Base-by-base conservation (phyloP, 2,113 vertebrate genomes). In the Tringa solitaria region DNA sequence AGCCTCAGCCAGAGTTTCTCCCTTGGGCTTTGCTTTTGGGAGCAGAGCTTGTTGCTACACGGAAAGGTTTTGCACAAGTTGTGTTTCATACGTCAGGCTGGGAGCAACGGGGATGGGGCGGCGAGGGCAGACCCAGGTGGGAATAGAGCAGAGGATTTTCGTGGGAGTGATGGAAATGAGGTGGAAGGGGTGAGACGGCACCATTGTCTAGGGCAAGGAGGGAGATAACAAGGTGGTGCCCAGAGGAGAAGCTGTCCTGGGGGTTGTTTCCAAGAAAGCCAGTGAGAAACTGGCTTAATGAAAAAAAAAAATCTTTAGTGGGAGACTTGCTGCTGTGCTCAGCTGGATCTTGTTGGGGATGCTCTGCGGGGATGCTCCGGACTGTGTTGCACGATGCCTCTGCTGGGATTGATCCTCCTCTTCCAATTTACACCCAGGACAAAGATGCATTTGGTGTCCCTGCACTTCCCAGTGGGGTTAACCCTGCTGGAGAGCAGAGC, bases 401-500 rank as follows among this genome's bases (percentile, higher is more conserved):
- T 46, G 28, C 56, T 35, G 43, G 41, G 74, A 79, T 12, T 33
- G 41, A 74, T 56, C 51, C 24, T 67, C 14, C 24, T 86, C 33
- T 75, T 84, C 60, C 24, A 9, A 10, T 32, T 3, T 2, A 7
- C 3, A 1, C 39, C 26, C 0, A 2, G 48, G 21, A 6, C 56
- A 65, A 89, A 81, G 80, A 33, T 41, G 51, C 0, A 0, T 63
- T 90, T 63, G 73, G 28, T 64, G 82, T 35, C 26, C 5, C 57
- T 12, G n/a, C 7, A 3, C 61, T 10, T 8, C 75, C 48, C 0
- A 0, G 41, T 33, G 54, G 70, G 33, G 69, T 73, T 24, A 61
- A 7, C 12, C 27, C 43, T 1, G 1, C 53, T 43, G 45, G 73
- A 70, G 50, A 86, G 30, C 41, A 69, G 70, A 61, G 48, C n/a